A percentile compares a stretch with the other conserved stretches of the same genome.
These are phyloP conservation scores for Lasioglossum figueresi DNA, from an alignment of 2,888 invertebrate species.

Conservation along the genomic window DNA sequence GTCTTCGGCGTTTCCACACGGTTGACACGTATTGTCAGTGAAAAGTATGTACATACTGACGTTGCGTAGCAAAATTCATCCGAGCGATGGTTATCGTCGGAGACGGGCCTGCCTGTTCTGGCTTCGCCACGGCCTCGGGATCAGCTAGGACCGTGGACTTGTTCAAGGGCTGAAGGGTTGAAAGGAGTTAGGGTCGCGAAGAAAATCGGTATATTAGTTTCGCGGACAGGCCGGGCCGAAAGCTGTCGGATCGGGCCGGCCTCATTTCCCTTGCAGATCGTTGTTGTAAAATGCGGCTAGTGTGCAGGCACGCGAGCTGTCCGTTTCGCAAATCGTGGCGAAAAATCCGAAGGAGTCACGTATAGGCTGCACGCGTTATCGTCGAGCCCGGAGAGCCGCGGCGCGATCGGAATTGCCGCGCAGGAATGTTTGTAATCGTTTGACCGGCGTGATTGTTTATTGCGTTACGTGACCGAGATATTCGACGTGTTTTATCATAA, in stretches of 20 bases:
- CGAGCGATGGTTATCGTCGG: neutral
- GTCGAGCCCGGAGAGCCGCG: neutral
- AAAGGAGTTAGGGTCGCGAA: neutral
- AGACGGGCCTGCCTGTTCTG: neutral
- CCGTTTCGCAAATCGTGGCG: neutral
- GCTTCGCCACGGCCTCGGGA: neutral
- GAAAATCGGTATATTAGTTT: neutral
- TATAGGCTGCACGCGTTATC: slow-evolving; percentile 15
- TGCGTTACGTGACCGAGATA: slow-evolving; percentile 33
- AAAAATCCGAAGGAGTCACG: slow-evolving; percentile 21
- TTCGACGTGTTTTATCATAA: neutral
- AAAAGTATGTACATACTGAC: neutral
- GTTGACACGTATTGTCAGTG: neutral
- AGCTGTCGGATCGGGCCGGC: slow-evolving; percentile 1
- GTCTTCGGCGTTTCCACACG: neutral
- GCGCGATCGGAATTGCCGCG: slow-evolving; percentile 12
- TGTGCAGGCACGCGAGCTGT: neutral
- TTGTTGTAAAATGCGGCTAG: slow-evolving; percentile 20
- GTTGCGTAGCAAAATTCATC: neutral
- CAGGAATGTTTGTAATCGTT: slow-evolving; percentile 31
- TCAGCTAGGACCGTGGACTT: neutral
- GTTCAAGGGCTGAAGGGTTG: neutral
- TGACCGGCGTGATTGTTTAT: slow-evolving; percentile 18
- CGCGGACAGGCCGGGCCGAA: neutral
- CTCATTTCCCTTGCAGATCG: slow-evolving; percentile 37